phyloP scores from a whole-genome alignment of 37 sponge, comb jelly and placozoan species.

The Diacarnus erythraeanus region DNA sequence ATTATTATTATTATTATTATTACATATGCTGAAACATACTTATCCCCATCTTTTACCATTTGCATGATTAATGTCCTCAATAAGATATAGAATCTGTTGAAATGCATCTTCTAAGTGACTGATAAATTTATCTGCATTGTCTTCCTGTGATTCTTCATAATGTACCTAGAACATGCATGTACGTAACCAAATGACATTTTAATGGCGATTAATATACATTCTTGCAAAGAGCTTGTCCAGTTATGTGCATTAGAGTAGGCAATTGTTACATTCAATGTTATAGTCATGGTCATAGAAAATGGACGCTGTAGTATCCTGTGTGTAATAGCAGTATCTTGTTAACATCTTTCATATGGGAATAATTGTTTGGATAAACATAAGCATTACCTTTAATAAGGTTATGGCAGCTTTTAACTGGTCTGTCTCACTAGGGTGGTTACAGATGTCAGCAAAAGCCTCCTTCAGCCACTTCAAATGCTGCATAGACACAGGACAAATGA shows the following conservation, averaged over 20 bases:
- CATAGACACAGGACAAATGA: not conserved
- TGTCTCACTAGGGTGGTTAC: not conserved
- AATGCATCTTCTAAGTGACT: conserved; percentile 4
- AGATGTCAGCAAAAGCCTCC: not conserved
- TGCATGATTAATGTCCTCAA: conserved; percentile 23
- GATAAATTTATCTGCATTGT: not conserved
- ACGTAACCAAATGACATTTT: no score
- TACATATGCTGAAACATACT: no score
- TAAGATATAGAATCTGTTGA: conserved; percentile 16
- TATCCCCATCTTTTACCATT: conserved; percentile 10
- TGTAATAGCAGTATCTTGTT: no score
- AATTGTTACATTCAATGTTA: no score
- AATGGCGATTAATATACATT: no score
- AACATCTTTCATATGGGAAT: no score
- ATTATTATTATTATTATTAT: no score
- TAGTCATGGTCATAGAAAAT: no score
- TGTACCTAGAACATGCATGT: not conserved
- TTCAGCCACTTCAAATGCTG: not conserved
- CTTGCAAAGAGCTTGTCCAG: no score
- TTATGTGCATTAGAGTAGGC: no score
- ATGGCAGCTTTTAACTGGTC: not conserved
- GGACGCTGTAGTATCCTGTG: no score
- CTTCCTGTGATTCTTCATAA: not conserved
- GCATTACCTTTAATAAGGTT: not conserved
- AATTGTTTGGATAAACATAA: no score